Base-by-base conservation (phyloP, 2,888 invertebrate species). In the Chalcosyrphus nemorum region DNA sequence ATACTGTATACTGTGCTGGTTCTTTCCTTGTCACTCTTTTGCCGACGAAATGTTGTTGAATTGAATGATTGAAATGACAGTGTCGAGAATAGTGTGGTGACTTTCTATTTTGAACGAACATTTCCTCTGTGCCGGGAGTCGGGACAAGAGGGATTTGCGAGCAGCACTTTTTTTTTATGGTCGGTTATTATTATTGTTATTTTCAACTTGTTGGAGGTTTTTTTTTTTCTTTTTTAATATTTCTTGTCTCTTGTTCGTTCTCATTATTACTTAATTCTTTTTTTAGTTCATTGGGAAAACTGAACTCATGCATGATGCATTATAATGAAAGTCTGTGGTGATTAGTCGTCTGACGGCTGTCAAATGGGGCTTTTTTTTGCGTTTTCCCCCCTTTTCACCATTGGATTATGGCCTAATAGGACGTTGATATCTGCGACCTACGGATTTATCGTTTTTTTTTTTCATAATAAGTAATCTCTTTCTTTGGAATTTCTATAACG, bases 31-130 rank as follows among this genome's bases (percentile, higher is more conserved):
- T 65, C 35, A 45, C 32, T 56, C 47, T 52, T 29, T 61, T 50
- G 29, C 52, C 52, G 43, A 70, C 76, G 47, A 50, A 56, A 68
- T 38, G 29, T 61, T 43, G 54, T 47, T 56, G 45, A 75, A 70
- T 50, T 70, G 68, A 63, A 76, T 70, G 80, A 74, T 80, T 81
- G 75, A 56, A 63, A 56, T 63, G 56, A 75, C 75, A 57, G 63
- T 50, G 63, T 19, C 19, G 70, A 41, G 61, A 76, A 68, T 38
- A 57, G 24, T 43, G 41, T 63, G 56, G 57, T 56, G 70, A 68
- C 54, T 71, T 72, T 72, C 72, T 72, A 72, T 72, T 72, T 54
- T 52, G 72, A 63, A 54, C 15, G 19, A 63, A 54, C 15, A 13
- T 41, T 72, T 54, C 29, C 3, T 21, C 43, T 43, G 17, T 21